Base-by-base conservation (phyloP, 2,888 invertebrate genomes). In the Macaria liturata region DNA sequence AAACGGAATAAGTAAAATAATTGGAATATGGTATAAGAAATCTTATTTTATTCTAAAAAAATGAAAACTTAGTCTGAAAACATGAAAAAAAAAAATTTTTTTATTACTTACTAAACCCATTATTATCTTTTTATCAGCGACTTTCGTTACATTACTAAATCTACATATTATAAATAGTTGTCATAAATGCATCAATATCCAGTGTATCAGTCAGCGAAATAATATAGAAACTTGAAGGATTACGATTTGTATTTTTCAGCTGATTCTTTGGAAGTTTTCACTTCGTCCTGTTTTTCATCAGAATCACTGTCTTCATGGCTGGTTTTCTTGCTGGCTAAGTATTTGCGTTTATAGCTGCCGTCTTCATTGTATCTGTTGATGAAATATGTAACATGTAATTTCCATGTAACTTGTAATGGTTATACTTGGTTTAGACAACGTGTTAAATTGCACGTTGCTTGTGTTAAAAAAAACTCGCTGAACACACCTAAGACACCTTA, bases 331-430 rank as follows among this genome's bases (percentile, higher is more conserved):
- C 72, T 80, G 46, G 83, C 83, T 65, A 94, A 75, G 77, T 95
- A 95, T 52, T 93, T 92, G 57, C 84, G 79, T 69, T 93, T 94
- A 78, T 95, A 95, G 46, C 82, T 86, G 31, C 94, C 95, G 59
- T 93, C 89, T 0, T 94, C 93, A 74, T 95, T 94, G 71, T 88
- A 91, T 65, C 91, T 91, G 71, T 34, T 31, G 9, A 9, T 34
- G 20, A 37, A 48, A 31, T 45, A 44, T 49, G 44, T 7, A 9
- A 42, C 9, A 32, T 34, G 31, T 8, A 48, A 8, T 32, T 4
- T 3, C 9, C 6, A 8, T 20, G 46, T 46, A 32, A 39, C 1
- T 2, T 0, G 5, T 20, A 20, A 20, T 20, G 2, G 1, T 39
- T 39, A 39, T 39, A 5, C 39, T 0, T 2, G 3, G 39, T 39